These are phyloP conservation scores for Pituophis catenifer DNA, from an alignment of 2,113 vertebrate genomes.

Conservation along the genomic window DNA sequence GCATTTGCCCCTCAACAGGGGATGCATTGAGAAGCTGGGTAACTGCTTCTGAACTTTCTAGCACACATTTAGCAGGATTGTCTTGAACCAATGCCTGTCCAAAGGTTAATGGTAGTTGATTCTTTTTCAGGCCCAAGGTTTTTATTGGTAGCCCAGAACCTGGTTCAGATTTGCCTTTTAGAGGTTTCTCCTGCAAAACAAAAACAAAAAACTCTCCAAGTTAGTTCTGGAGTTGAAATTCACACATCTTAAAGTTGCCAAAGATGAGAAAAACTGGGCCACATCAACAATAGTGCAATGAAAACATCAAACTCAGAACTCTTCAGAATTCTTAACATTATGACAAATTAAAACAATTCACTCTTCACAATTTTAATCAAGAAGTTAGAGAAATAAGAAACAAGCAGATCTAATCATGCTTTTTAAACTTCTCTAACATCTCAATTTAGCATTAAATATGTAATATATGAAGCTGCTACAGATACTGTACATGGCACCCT, in stretches of 20 bases:
- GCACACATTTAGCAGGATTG: constrained; percentile 49
- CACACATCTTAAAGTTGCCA: neutral
- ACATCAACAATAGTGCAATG: neutral
- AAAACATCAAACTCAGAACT: neutral
- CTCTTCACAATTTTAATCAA: neutral
- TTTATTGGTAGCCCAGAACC: constrained; percentile 63
- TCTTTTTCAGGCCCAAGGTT: constrained; percentile 64
- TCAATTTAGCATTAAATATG: neutral
- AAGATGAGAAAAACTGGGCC: neutral
- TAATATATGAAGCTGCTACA: neutral
- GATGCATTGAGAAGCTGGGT: constrained; percentile 72
- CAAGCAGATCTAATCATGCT: neutral
- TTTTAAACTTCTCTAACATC: neutral
- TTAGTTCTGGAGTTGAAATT: neutral
- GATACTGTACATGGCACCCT: neutral
- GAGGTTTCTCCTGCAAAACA: constrained; percentile 71
- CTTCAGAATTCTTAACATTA: neutral
- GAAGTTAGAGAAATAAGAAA: neutral
- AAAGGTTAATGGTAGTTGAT: constrained; percentile 52
- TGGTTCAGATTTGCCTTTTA: constrained; percentile 72
- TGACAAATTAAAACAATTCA: neutral
- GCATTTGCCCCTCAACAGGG: constrained; percentile 55
- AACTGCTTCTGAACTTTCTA: constrained; percentile 72
- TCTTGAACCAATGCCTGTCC: constrained; percentile 47
- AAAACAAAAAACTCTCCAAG: constrained; percentile 8